phyloP scores from a whole-genome alignment of 2,888 invertebrate genomes.

The Drosophila neonasuta region DNA sequence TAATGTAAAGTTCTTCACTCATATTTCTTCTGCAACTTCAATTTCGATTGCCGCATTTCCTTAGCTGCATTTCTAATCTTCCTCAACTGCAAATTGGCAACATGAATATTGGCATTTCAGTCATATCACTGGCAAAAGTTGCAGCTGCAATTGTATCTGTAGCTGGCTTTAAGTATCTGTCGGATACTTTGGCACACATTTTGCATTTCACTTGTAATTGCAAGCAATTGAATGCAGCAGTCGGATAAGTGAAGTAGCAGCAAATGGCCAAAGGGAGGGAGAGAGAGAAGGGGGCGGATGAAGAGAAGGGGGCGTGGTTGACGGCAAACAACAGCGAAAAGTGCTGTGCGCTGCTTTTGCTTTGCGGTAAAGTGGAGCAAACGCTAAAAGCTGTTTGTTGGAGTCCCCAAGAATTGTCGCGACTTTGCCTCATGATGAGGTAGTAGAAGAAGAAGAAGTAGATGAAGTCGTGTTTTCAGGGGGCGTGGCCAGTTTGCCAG shows the following conservation, averaged over 20 bases:
- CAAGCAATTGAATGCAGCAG: constrained; percentile 64
- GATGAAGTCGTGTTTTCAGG: constrained; percentile 5
- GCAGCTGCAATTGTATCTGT: constrained; percentile 20
- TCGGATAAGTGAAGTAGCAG: constrained; percentile 8
- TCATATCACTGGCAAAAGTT: constrained; percentile 18
- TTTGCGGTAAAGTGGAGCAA: constrained; percentile 42
- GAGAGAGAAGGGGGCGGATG: neutral
- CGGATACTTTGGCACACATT: constrained; percentile 76
- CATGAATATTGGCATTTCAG: constrained; percentile 41
- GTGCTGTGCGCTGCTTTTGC: constrained; percentile 19
- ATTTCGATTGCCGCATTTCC: neutral
- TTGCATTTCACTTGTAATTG: constrained; percentile 75
- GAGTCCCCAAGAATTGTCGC: constrained; percentile 71
- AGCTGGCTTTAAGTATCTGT: constrained; percentile 70
- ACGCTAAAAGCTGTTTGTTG: constrained; percentile 63
- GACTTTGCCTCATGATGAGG: constrained; percentile 64
- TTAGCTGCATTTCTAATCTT: constrained; percentile 22
- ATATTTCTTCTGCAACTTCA: no score
- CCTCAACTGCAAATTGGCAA: constrained; percentile 32
- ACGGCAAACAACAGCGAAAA: constrained; percentile 48
- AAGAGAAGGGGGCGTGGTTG: neutral
- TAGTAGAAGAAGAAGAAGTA: no score
- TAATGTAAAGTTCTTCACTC: no score
- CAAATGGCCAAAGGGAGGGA: neutral
- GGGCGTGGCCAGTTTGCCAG: constrained; percentile 55